Conservation (phyloP, 2,888 invertebrate species). For the Tachina grossa region DNA sequence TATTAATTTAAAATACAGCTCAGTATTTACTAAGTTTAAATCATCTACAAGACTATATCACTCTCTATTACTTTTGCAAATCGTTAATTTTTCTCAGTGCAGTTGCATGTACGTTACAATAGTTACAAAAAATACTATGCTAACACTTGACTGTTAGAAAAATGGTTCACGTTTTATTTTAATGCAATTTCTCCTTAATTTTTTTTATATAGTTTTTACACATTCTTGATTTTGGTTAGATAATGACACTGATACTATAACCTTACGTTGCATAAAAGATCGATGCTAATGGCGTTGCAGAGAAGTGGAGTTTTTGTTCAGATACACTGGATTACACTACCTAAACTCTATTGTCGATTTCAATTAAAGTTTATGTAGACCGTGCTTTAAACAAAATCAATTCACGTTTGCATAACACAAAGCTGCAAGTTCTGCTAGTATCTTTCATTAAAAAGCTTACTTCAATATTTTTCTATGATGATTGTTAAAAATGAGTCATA, state of each 20-base stretch:
- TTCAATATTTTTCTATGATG: too few species aligned
- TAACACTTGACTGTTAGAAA: slow-evolving; percentile 61
- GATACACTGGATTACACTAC: too few species aligned
- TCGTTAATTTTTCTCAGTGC: not conserved
- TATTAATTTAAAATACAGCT: too few species aligned
- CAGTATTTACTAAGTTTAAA: too few species aligned
- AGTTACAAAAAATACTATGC: slow-evolving; percentile 9
- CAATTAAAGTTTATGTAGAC: too few species aligned
- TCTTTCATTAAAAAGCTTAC: too few species aligned
- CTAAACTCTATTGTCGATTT: too few species aligned
- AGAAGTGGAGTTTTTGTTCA: not conserved
- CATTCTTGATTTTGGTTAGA: slow-evolving; percentile 38
- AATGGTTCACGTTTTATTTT: slow-evolving; percentile 54
- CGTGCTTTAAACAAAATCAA: too few species aligned
- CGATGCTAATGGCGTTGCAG: not conserved
- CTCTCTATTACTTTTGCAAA: not conserved
- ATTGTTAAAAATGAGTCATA: too few species aligned
- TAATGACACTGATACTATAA: slow-evolving; percentile 32
- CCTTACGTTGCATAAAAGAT: not conserved
- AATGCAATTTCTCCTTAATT: slow-evolving; percentile 9
- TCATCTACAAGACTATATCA: too few species aligned
- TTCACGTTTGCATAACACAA: too few species aligned
- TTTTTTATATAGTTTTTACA: not conserved
- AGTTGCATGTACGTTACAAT: not conserved
- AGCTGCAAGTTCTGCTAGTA: too few species aligned